phyloP scores from a whole-genome alignment of 2,797 vertebrate genomes.

The Lerista edwardsae region DNA sequence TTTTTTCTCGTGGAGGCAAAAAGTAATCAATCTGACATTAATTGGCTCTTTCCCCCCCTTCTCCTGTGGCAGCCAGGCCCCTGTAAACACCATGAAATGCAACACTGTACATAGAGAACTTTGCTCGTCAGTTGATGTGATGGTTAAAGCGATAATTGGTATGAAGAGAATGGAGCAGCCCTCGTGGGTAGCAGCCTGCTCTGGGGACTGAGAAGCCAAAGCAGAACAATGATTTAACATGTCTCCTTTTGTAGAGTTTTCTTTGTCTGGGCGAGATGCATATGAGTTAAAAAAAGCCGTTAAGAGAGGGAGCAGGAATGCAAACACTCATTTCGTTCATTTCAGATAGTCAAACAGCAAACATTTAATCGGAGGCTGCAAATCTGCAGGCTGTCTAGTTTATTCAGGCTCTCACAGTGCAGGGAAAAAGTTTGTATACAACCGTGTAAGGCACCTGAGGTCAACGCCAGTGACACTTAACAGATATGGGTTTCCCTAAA shows the following conservation, averaged over 20 bases:
- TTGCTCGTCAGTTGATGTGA: constrained; percentile 62
- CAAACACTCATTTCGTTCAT: constrained; percentile 27
- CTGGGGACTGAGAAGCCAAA: constrained; percentile 57
- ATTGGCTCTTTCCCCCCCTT: constrained; percentile 62
- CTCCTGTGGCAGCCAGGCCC: constrained; percentile 52
- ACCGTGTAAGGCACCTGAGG: not conserved
- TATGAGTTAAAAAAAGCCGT: constrained; percentile 17
- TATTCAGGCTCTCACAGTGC: not conserved
- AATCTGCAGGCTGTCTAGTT: constrained; percentile 31
- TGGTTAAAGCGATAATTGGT: constrained; percentile 61
- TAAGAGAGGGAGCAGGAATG: not conserved
- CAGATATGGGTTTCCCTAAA: no score
- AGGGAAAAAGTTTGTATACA: no score
- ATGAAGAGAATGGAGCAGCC: constrained; percentile 56
- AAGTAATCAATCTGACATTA: constrained; percentile 67
- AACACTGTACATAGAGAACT: constrained; percentile 53
- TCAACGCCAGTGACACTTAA: no score
- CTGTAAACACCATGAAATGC: constrained; percentile 53
- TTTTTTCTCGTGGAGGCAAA: constrained; percentile 64
- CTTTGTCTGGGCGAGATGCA: constrained; percentile 51
- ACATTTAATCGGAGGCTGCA: constrained; percentile 49
- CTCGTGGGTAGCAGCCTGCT: constrained; percentile 55
- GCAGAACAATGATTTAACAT: constrained; percentile 60
- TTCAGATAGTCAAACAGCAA: constrained; percentile 39
- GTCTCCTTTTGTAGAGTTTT: constrained; percentile 59